Percentiles rank a stretch among this genome's conserved stretches.
Evolutionary conservation across 2,113 vertebrate genomes (phyloP).

Genomic region (Arizona elegans): DNA sequence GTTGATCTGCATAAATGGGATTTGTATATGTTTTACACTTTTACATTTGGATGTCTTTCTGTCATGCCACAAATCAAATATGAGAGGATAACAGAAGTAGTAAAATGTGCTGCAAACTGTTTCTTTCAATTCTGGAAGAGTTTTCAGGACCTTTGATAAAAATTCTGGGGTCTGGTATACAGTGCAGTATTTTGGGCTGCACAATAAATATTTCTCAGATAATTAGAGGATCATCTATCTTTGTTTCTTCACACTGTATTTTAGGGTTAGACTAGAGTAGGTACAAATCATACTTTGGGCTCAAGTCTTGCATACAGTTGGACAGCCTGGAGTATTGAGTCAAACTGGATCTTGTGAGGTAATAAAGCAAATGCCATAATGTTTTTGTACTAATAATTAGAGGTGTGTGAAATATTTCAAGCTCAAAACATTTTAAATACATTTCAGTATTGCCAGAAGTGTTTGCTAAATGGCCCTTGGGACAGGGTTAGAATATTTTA

Average conservation of each 20-base stretch:
- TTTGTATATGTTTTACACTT: not conserved
- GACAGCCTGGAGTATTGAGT: not conserved
- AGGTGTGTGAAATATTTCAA: not conserved
- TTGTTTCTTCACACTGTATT: not conserved
- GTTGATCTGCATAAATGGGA: not conserved
- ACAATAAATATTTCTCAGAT: not conserved
- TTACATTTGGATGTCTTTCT: not conserved
- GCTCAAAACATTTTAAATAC: not conserved
- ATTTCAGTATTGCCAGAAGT: not conserved
- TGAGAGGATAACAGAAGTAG: not conserved
- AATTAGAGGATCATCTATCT: not conserved
- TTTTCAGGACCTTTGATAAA: not conserved
- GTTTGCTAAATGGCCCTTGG: not conserved
- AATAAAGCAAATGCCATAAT: not conserved
- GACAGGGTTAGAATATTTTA: not conserved
- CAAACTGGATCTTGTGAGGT: not conserved
- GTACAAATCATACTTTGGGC: not conserved
- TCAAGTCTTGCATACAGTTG: not conserved
- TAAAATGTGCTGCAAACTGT: not conserved
- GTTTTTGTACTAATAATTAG: not conserved
- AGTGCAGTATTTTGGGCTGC: not conserved
- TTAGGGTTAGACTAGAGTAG: not conserved
- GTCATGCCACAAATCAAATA: not conserved
- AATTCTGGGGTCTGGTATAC: not conserved
- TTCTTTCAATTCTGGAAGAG: not conserved